Evolutionary conservation across 2,888 invertebrate genomes (phyloP), one percentile per base, ranked within the genome.

Genomic region (Eupithecia subfuscata): DNA sequence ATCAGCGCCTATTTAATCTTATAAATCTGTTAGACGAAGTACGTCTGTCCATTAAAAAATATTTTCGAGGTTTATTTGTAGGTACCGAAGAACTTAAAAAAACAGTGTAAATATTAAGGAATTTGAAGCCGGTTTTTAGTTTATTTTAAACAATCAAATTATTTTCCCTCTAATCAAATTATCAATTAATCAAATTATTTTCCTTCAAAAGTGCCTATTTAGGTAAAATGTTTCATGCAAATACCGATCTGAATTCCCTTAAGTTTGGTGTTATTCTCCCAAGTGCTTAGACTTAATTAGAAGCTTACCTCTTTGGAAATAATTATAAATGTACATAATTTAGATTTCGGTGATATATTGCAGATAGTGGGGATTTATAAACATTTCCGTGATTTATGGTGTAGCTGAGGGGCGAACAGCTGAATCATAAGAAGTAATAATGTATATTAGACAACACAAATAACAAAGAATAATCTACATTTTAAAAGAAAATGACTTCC

Each of bases 261-360:
- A 14, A 68, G 68, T 68, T 65, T 16, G 30, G 34, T 52, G 67
- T 40, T 67, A 34, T 37, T 22, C 40, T 64, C 64, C 18, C 34
- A 71, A 71, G 71, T 69, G 22, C 69, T 69, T 34, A 73, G 37
- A 52, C 69, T 79, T 78, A 77, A 81, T 81, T 76, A 77, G 71
- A 76, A 43, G 83, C 80, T 69, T 87, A 83, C 78, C 71, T 77
- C 69, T 83, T 84, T 82, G 80, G 83, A 85, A 88, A 79, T 81
- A 83, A 86, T 88, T 87, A 86, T 83, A 81, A 84, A 88, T 87
- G 87, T 86, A 88, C 86, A 86, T 87, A 87, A 86, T 87, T 84
- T 43, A 68, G 43, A 43, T 77, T 79, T 69, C 45, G 67, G 79
- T 68, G 80, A 82, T 83, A 83, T 83, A 83, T 82, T 81, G 82